phyloP scores from a whole-genome alignment of 2,113 vertebrate genomes.

The Platycercus adscitus region DNA sequence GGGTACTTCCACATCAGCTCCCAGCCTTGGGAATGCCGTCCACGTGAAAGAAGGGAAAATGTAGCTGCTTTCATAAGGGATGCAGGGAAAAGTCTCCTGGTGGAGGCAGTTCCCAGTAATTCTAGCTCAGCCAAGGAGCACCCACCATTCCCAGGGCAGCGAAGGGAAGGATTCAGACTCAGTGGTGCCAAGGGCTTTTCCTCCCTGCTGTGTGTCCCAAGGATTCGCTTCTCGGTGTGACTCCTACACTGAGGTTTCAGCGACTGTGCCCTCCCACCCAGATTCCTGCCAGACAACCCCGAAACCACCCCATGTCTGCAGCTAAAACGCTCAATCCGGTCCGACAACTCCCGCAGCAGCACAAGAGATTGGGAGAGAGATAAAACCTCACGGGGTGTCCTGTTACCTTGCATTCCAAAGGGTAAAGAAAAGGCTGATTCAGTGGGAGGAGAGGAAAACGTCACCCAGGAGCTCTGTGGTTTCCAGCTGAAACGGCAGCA shows the following conservation, averaged over 20 bases:
- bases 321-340: not conserved
- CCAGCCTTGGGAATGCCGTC: not conserved
- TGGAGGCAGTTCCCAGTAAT: not conserved
- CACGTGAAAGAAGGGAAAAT: not conserved
- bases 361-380: constrained; percentile 24
- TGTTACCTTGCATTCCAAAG: constrained; percentile 60
- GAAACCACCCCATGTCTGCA: constrained; percentile 20
- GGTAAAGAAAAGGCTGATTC: constrained; percentile 60
- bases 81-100: not conserved
- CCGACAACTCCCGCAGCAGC: not conserved
- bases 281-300: constrained; percentile 31
- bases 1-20: not conserved
- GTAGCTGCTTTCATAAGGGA: not conserved
- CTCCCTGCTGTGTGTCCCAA: not conserved
- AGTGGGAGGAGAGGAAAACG: constrained; percentile 55
- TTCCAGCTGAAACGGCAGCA: not conserved
- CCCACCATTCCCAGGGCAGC: not conserved
- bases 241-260: constrained; percentile 19
- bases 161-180: not conserved
- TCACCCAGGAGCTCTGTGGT: not conserved
- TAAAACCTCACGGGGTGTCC: constrained; percentile 36
- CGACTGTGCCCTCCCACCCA: constrained; percentile 15
- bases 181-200: not conserved
- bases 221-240: not conserved
- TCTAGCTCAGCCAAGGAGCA: not conserved